Percentiles rank a stretch among this genome's conserved stretches.
Conservation (phyloP, 2,888 invertebrate species). For the Rhagonycha lutea region DNA sequence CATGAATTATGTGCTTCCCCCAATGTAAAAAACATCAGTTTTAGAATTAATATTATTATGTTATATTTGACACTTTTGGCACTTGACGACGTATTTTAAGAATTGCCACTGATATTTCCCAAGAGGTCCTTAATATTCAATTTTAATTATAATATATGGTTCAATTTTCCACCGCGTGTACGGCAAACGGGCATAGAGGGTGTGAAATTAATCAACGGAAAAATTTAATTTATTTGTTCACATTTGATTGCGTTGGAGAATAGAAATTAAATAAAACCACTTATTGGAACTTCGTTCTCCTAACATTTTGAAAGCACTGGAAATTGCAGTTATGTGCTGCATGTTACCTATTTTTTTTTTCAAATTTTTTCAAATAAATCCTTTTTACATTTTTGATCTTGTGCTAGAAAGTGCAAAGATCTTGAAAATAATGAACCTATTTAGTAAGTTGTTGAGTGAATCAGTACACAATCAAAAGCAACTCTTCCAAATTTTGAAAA, state of each 20-base stretch:
- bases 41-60: conserved; percentile 1
- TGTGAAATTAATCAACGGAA: background rate
- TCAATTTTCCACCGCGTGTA: background rate
- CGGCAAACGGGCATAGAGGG: background rate
- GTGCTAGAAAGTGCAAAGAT: too few relatives aligned
- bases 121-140: background rate
- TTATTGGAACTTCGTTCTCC: background rate
- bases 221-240: background rate
- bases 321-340: background rate
- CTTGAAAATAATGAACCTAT: too few relatives aligned
- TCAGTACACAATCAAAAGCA: too few relatives aligned
- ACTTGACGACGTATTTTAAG: background rate
- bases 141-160: background rate
- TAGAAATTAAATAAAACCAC: background rate
- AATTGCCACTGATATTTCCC: background rate
- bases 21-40: background rate
- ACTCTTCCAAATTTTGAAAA: too few relatives aligned
- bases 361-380: too few relatives aligned
- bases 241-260: background rate
- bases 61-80: background rate
- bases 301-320: background rate
- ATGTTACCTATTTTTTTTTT: background rate
- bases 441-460: too few relatives aligned
- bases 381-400: too few relatives aligned
- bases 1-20: background rate